phyloP scores from a whole-genome alignment of 2,797 vertebrate genomes.

The Bucorvus abyssinicus region DNA sequence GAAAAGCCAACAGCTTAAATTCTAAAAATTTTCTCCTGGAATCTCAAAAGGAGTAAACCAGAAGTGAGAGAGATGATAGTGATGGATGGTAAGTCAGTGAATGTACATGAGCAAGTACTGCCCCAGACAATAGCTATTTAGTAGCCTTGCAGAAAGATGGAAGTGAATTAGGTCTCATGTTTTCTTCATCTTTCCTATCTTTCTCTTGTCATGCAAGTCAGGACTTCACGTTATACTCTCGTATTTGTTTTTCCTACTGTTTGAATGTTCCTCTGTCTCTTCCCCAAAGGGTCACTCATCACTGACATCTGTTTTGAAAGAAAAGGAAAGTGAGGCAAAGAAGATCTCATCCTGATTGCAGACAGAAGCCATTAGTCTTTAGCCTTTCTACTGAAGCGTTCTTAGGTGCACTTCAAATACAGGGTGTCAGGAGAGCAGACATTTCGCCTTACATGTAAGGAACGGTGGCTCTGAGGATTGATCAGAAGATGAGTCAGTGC shows the following conservation, averaged over 20 bases:
- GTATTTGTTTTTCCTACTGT: background rate
- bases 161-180: background rate
- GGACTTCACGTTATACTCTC: background rate
- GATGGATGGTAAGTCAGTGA: background rate
- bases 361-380: background rate
- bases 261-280: background rate
- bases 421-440: background rate
- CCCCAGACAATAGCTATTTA: background rate
- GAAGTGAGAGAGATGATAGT: background rate
- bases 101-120: background rate
- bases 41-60: background rate
- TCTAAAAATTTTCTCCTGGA: background rate
- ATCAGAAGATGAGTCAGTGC: background rate
- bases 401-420: background rate
- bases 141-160: background rate
- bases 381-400: background rate
- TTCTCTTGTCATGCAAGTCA: background rate
- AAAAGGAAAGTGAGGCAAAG: background rate
- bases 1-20: background rate
- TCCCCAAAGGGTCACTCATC: background rate
- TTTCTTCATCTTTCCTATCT: background rate
- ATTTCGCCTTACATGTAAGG: background rate
- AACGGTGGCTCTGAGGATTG: rapidly evolving
- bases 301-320: background rate
- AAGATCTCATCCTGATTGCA: background rate